Evolutionary conservation across 2,888 invertebrate genomes (phyloP).

Genomic region (Caenorhabditis wallacei): DNA sequence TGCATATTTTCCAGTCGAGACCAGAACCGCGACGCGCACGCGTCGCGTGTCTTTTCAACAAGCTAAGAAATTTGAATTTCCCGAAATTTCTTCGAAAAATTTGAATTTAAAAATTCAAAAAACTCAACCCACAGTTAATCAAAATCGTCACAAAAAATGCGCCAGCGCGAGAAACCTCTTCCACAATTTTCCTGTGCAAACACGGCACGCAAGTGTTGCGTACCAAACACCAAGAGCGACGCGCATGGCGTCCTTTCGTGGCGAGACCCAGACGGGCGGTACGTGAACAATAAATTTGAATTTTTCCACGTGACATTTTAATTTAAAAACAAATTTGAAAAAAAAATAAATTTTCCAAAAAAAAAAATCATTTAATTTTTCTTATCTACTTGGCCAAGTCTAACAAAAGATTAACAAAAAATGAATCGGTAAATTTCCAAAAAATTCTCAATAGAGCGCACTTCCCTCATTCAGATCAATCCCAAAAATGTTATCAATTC

Average conservation of each 20-base stretch:
- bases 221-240: not conserved
- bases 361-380: conserved; percentile 15
- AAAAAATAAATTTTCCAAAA: not conserved
- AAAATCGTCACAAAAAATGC: not conserved
- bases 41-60: too few relatives aligned
- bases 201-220: not conserved
- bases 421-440: conserved; percentile 28
- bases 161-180: not conserved
- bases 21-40: conserved; percentile 15
- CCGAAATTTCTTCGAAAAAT: not conserved
- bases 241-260: conserved; percentile 24
- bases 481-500: conserved; percentile 41
- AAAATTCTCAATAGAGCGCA: not conserved
- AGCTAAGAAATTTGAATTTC: too few relatives aligned
- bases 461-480: conserved; percentile 51
- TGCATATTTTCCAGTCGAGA: too few relatives aligned
- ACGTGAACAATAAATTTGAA: not conserved
- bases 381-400: too few relatives aligned
- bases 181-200: not conserved
- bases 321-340: not conserved
- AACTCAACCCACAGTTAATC: not conserved
- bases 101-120: not conserved
- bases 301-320: not conserved
- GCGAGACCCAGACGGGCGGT: conserved; percentile 3
- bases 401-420: conserved; percentile 5